These are phyloP conservation scores for Cephus runcator DNA, from an alignment of 2,888 invertebrate genomes.

Conservation along the genomic window DNA sequence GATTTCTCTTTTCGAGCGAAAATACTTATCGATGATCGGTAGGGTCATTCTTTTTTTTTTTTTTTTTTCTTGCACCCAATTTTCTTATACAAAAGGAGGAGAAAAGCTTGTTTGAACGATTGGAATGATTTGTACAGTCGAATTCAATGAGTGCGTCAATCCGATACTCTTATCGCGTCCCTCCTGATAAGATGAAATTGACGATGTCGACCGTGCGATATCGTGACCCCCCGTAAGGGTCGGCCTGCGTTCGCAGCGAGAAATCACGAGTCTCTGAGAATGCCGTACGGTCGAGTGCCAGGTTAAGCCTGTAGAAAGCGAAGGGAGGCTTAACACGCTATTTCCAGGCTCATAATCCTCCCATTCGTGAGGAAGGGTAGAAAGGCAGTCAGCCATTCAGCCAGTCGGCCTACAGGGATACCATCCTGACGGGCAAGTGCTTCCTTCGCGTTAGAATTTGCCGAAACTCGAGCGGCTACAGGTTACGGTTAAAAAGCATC, in stretches of 20 bases:
- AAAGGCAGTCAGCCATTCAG: background rate
- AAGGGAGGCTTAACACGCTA: constrained; percentile 47
- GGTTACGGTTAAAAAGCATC: constrained; percentile 8
- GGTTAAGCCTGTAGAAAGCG: constrained; percentile 17
- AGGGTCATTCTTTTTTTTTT: background rate
- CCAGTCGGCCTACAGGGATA: background rate
- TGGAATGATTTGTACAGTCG: background rate
- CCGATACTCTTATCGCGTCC: constrained; percentile 45
- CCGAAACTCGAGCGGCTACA: background rate
- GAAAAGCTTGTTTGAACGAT: background rate
- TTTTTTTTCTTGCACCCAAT: background rate
- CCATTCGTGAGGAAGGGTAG: constrained; percentile 6
- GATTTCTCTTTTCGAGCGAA: background rate
- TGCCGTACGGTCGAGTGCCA: background rate
- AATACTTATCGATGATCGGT: background rate
- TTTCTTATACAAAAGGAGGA: background rate
- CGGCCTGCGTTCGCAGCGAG: background rate
- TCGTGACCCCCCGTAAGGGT: background rate
- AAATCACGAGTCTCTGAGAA: background rate
- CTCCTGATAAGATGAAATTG: constrained; percentile 44
- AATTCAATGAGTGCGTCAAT: constrained; percentile 28
- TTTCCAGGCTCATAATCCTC: constrained; percentile 54
- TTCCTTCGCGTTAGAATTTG: background rate
- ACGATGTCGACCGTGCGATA: constrained; percentile 22
- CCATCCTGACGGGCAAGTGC: background rate